phyloP scores from a whole-genome alignment of 2,888 invertebrate genomes.

The Conus canariensis region DNA sequence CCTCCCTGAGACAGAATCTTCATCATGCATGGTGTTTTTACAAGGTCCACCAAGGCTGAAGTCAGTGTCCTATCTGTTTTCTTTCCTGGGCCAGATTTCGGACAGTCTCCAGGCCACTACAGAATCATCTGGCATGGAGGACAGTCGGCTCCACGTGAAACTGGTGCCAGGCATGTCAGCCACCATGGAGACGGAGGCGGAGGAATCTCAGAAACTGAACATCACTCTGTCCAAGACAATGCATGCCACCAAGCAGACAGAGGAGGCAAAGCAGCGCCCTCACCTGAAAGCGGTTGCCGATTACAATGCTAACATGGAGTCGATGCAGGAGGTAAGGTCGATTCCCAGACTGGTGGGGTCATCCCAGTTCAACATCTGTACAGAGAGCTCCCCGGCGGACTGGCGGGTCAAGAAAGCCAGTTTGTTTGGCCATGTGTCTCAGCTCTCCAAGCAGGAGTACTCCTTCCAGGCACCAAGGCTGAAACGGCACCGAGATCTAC shows the following conservation, averaged over 20 bases:
- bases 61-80: not conserved
- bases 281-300: slow-evolving; percentile 57
- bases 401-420: slow-evolving; percentile 66
- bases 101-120: slow-evolving; percentile 55
- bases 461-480: slow-evolving; percentile 61
- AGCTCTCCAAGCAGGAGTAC: slow-evolving; percentile 63
- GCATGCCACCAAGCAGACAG: slow-evolving; percentile 60
- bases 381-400: slow-evolving; percentile 19
- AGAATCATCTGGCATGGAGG: slow-evolving; percentile 45
- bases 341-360: slow-evolving; percentile 57
- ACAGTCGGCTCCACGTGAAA: slow-evolving; percentile 56
- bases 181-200: slow-evolving; percentile 55
- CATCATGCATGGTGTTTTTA: too few species aligned
- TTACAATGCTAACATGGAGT: slow-evolving; percentile 55
- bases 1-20: too few species aligned
- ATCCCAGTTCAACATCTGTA: slow-evolving; percentile 35
- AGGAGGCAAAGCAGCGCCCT: slow-evolving; percentile 51
- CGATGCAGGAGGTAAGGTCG: slow-evolving; percentile 54
- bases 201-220: slow-evolving; percentile 37
- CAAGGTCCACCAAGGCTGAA: too few species aligned
- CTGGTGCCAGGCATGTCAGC: slow-evolving; percentile 54
- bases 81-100: slow-evolving; percentile 43
- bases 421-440: slow-evolving; percentile 71
- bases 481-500: slow-evolving; percentile 55
- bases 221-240: slow-evolving; percentile 52